A percentile compares a stretch with the other conserved stretches of the same genome.
Evolutionary conservation across 2,797 vertebrate species (phyloP).

Genomic region (Meriones psammophilus): DNA sequence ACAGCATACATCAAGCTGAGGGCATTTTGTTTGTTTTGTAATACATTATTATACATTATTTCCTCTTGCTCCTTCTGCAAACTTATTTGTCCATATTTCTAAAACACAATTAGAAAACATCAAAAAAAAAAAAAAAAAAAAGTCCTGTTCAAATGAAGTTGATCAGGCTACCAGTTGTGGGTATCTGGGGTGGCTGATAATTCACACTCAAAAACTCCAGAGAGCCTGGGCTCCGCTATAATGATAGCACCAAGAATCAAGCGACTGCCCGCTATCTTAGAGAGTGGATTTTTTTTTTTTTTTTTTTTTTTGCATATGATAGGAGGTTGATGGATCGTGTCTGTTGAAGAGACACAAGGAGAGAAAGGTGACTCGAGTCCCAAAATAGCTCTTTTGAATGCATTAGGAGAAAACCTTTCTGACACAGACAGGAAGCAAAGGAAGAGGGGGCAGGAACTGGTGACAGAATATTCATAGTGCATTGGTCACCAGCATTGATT

Average conservation of each 20-base stretch:
- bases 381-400: constrained; percentile 82
- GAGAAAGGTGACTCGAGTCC: constrained; percentile 80
- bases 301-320: constrained; percentile 67
- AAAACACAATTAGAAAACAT: constrained; percentile 59
- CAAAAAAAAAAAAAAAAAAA: constrained; percentile 50
- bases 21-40: background rate
- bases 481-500: constrained; percentile 80
- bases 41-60: constrained; percentile 1
- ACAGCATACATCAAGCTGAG: background rate
- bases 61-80: constrained; percentile 25
- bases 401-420: constrained; percentile 81
- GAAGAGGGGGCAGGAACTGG: constrained; percentile 71
- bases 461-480: constrained; percentile 74
- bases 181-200: constrained; percentile 61
- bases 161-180: constrained; percentile 58
- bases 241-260: constrained; percentile 63
- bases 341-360: constrained; percentile 81
- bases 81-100: background rate
- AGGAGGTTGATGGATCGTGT: constrained; percentile 80
- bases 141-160: constrained; percentile 57
- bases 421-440: constrained; percentile 81
- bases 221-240: constrained; percentile 60
- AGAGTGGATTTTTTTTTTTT: constrained; percentile 58
- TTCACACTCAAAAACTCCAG: constrained; percentile 75
- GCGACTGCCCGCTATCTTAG: constrained; percentile 62